phyloP scores from a whole-genome alignment of 1,140 invertebrate species.

The Hycleus phaleratus region DNA sequence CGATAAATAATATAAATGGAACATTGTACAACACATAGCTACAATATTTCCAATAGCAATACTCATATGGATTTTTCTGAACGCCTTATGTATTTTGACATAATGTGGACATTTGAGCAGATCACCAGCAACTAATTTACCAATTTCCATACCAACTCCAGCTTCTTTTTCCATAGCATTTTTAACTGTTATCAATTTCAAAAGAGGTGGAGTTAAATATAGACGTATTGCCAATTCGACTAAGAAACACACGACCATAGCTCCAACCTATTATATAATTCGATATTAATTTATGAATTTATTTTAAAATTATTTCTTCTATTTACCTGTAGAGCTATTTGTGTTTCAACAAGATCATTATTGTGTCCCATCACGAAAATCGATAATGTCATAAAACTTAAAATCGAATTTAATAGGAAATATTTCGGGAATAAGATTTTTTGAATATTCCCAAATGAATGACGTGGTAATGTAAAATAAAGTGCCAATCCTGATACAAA shows the following conservation, averaged over 20 bases:
- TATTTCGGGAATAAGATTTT: constrained; percentile 78
- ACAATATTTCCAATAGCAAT: constrained; percentile 67
- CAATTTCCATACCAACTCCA: constrained; percentile 64
- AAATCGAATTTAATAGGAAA: constrained; percentile 65
- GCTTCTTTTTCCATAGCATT: constrained; percentile 59
- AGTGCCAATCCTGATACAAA: constrained; percentile 76
- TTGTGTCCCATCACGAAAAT: constrained; percentile 32
- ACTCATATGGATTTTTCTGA: constrained; percentile 58
- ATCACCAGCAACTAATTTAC: constrained; percentile 54
- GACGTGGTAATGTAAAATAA: constrained; percentile 72
- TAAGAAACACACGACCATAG: constrained; percentile 59
- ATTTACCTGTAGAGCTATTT: constrained; percentile 32
- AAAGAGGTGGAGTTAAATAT: constrained; percentile 57
- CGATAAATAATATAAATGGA: constrained; percentile 62
- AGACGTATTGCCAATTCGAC: constrained; percentile 59
- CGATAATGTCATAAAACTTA: constrained; percentile 65
- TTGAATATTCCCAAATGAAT: constrained; percentile 75
- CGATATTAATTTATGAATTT: constrained; percentile 1
- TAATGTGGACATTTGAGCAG: constrained; percentile 64
- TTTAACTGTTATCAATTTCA: constrained; percentile 59
- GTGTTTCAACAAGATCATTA: constrained; percentile 15
- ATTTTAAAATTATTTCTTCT: background rate
- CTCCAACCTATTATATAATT: constrained; percentile 50
- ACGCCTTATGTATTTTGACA: constrained; percentile 55
- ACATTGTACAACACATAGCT: constrained; percentile 59